Conservation (phyloP, 2,797 vertebrate species). For the Siniperca undulata region DNA sequence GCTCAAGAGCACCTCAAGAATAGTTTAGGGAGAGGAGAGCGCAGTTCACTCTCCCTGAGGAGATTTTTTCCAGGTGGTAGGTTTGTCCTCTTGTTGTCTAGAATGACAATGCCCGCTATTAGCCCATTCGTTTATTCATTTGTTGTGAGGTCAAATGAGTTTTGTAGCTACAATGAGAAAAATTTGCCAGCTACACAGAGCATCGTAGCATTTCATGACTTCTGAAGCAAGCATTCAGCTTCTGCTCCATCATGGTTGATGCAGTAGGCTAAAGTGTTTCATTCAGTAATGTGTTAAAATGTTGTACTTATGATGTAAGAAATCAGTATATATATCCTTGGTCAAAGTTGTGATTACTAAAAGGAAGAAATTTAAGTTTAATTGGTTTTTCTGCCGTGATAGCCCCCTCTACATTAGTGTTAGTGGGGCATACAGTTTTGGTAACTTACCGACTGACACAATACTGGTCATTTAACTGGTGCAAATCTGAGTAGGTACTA, state of each 20-base stretch:
- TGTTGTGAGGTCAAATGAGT: not conserved
- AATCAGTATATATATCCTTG: not conserved
- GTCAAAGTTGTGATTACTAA: not conserved
- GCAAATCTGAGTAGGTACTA: not conserved
- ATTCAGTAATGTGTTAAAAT: not conserved
- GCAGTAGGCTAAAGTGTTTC: not conserved
- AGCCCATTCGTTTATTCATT: not conserved
- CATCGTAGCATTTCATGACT: not conserved
- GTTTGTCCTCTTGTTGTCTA: not conserved
- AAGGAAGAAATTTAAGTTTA: too few species aligned
- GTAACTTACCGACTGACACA: not conserved
- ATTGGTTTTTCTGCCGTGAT: not conserved
- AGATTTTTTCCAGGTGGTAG: not conserved
- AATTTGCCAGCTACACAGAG: not conserved
- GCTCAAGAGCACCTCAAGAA: slow-evolving; percentile 18
- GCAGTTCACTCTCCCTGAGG: not conserved
- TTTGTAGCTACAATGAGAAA: not conserved
- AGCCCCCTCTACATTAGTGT: too few species aligned
- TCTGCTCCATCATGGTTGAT: not conserved
- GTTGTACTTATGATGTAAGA: not conserved
- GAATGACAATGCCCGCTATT: not conserved
- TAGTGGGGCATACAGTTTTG: not conserved
- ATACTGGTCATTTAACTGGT: not conserved
- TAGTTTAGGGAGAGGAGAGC: not conserved
- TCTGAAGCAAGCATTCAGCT: not conserved